phyloP scores from a whole-genome alignment of 2,113 vertebrate genomes.

The Neofelis nebulosa region DNA sequence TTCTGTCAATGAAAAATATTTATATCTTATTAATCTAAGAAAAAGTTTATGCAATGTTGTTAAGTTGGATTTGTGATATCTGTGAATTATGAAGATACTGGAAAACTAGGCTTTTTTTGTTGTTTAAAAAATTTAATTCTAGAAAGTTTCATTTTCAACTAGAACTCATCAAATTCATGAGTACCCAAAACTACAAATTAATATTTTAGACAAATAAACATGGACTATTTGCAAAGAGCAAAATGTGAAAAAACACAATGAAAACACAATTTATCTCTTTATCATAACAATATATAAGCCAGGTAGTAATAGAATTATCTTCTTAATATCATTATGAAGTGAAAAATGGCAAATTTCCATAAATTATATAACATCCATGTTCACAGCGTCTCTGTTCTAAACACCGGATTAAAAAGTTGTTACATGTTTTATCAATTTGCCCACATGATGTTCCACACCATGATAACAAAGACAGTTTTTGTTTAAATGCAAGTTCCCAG shows the following conservation, averaged over 20 bases:
- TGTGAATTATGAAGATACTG: neutral
- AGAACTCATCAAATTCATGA: neutral
- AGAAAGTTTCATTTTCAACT: constrained; percentile 6
- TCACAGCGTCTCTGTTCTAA: neutral
- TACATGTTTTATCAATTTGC: neutral
- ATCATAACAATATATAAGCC: neutral
- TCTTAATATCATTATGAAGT: neutral
- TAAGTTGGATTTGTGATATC: neutral
- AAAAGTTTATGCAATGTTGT: neutral
- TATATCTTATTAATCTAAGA: constrained; percentile 28
- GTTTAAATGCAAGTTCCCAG: neutral
- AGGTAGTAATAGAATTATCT: neutral
- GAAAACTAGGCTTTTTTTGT: neutral
- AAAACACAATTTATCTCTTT: neutral
- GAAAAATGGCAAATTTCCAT: neutral
- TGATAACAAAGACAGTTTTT: neutral
- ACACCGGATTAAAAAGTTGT: neutral
- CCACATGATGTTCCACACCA: neutral
- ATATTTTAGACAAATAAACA: neutral
- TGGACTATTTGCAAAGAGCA: neutral
- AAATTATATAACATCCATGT: neutral
- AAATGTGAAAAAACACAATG: neutral
- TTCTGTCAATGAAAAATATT: neutral
- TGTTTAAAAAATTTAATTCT: neutral
- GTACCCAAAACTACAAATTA: neutral